Evolutionary conservation across 2,888 invertebrate genomes (phyloP).

Genomic region (Aphodius sticticus): DNA sequence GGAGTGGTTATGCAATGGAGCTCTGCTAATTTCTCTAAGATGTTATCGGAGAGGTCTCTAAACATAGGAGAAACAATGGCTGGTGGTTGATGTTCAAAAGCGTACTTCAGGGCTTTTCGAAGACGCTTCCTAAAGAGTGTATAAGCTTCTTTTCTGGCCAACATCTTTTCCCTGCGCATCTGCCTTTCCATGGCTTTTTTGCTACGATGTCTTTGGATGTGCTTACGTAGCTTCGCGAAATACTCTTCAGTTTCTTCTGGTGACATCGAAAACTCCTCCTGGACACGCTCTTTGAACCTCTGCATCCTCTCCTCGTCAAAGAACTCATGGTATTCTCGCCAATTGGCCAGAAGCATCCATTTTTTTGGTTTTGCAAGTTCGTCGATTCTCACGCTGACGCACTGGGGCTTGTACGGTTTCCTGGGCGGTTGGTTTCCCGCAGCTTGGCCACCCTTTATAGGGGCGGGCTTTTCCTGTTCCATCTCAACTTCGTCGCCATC

Average conservation of each 20-base stretch:
- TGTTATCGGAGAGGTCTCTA: conserved; percentile 66
- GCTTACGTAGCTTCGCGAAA: conserved; percentile 61
- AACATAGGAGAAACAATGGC: conserved; percentile 66
- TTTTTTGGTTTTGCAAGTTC: conserved; percentile 62
- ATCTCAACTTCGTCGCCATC: not conserved
- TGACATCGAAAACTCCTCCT: conserved; percentile 59
- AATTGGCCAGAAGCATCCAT: conserved; percentile 62
- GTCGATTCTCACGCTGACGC: conserved; percentile 23
- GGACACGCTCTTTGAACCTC: conserved; percentile 64
- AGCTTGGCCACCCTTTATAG: not conserved
- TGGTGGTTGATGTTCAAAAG: conserved; percentile 56
- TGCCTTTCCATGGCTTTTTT: conserved; percentile 46
- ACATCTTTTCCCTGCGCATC: conserved; percentile 40
- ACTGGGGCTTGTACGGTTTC: conserved; percentile 11
- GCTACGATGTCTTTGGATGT: conserved; percentile 43
- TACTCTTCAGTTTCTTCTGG: conserved; percentile 66
- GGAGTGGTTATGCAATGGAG: conserved; percentile 91
- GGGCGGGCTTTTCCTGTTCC: not conserved
- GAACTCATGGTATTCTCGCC: conserved; percentile 63
- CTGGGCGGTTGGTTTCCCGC: not conserved
- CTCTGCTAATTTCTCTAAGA: conserved; percentile 66
- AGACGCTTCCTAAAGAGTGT: conserved; percentile 44
- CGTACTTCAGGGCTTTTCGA: conserved; percentile 49
- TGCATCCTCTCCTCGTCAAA: conserved; percentile 63
- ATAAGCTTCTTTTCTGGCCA: conserved; percentile 43